Evolutionary conservation across 2,888 invertebrate species (phyloP), one percentile per base, ranked within the genome.

Genomic region (Nomada fabriciana): DNA sequence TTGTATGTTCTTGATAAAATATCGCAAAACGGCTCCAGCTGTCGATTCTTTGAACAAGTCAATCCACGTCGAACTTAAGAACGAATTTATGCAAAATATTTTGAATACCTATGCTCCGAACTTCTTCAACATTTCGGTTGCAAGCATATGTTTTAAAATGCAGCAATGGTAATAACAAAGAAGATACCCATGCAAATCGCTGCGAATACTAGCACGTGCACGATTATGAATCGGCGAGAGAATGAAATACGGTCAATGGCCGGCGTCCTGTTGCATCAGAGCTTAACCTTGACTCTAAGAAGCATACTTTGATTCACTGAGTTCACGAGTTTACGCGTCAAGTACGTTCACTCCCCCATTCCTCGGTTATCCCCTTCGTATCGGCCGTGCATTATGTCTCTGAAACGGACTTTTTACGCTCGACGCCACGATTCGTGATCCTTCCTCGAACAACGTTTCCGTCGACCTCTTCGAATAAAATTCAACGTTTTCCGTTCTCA

Each of bases 241-340:
- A 76, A 72, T 63, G 18, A 29, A 73, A 53, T 47, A 83, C 73
- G 88, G 72, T 91, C 91, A 92, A 91, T 88, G 91, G 88, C 91
- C 92, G 89, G 85, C 87, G 89, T 93, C 92, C 93, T 92, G 92
- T 92, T 93, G 93, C 93, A 94, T 93, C 92, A 91, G 88, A 88
- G 72, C 84, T 36, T 82, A 93, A 90, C 93, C 93, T 93, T 93
- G 92, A 93, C 92, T 93, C 90, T 89, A 91, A 91, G 91, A 91
- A 92, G 89, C 89, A 86, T 90, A 89, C 87, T 89, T 90, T 88
- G 90, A 84, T 60, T 59, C 74, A 70, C 73, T 53, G 77, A 80
- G 70, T 79, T 80, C 80, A 80, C 85, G 83, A 87, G 87, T 89
- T 86, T 86, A 86, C 86, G 87, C 87, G 82, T 83, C 77, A 86